Evolutionary conservation across 1,140 invertebrate species (phyloP).

Genomic region (Zaprionus vittiger): DNA sequence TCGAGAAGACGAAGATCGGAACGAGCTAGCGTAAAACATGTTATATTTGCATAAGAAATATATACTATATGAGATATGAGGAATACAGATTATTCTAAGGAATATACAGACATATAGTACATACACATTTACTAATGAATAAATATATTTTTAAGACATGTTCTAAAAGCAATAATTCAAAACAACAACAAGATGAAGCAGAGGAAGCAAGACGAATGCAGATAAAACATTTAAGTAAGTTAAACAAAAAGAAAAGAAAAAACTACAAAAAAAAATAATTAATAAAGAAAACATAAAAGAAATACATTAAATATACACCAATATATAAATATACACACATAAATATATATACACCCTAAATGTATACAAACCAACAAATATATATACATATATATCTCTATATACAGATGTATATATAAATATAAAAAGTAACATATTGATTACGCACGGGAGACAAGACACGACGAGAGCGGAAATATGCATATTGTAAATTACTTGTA

Average conservation of each 20-base stretch:
- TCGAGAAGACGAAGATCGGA: constrained; percentile 9
- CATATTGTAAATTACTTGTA: constrained; percentile 53
- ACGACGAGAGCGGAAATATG: constrained; percentile 31
- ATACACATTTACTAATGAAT: constrained; percentile 59
- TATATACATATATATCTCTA: constrained; percentile 51
- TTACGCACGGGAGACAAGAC: constrained; percentile 5
- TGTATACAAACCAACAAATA: constrained; percentile 45
- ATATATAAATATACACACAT: constrained; percentile 78
- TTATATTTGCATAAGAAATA: constrained; percentile 76
- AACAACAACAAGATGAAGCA: constrained; percentile 64
- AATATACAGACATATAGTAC: constrained; percentile 50
- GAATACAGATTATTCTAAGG: constrained; percentile 47
- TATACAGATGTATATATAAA: constrained; percentile 41
- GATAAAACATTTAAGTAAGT: constrained; percentile 39
- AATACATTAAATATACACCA: constrained; percentile 82
- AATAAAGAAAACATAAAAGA: constrained; percentile 24
- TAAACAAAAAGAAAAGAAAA: constrained; percentile 37
- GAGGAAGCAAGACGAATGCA: constrained; percentile 57
- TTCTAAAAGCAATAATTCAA: constrained; percentile 82
- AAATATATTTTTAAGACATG: constrained; percentile 83
- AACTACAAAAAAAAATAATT: constrained; percentile 4
- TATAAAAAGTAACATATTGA: constrained; percentile 28
- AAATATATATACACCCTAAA: constrained; percentile 59
- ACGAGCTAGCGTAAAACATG: constrained; percentile 52
- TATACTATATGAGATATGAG: constrained; percentile 34